These are phyloP conservation scores for Haplochromis vanheusdeni DNA, from an alignment of 2,113 vertebrate genomes.

Conservation along the genomic window DNA sequence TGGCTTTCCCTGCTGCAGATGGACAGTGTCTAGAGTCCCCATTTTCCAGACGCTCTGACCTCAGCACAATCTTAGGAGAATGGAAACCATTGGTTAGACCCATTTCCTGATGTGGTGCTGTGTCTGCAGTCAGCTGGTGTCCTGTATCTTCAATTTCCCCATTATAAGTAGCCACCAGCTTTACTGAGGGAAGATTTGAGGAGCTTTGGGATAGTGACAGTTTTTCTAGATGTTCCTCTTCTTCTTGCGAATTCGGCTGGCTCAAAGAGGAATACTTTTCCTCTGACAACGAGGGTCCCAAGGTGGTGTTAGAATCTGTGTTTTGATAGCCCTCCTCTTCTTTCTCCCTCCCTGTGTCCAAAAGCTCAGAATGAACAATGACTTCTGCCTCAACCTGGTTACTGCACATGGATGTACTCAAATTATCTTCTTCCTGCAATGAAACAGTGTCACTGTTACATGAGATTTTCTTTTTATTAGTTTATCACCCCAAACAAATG, in stretches of 20 bases:
- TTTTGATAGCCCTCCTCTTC: not conserved
- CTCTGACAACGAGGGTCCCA: conserved; percentile 45
- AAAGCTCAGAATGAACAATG: conserved; percentile 92
- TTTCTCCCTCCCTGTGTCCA: conserved; percentile 69
- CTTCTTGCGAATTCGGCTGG: not conserved
- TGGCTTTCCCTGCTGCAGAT: conserved; percentile 52
- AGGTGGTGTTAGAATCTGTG: conserved; percentile 4
- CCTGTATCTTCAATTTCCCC: conserved; percentile 24
- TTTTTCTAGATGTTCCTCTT: conserved; percentile 15
- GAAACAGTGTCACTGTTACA: not conserved
- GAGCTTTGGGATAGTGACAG: conserved; percentile 11
- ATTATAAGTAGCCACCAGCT: conserved; percentile 48
- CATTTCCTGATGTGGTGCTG: conserved; percentile 3
- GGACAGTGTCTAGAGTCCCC: conserved; percentile 63
- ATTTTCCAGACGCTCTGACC: conserved; percentile 57
- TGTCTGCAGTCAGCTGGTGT: not conserved
- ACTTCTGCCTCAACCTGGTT: conserved; percentile 92
- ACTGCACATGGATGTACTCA: conserved; percentile 61
- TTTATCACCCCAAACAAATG: not conserved
- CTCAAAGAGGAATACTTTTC: conserved; percentile 26
- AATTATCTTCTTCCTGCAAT: conserved; percentile 64
- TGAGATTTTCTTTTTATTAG: not conserved
- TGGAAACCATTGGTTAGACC: conserved; percentile 81
- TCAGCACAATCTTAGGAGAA: conserved; percentile 47
- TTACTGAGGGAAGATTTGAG: conserved; percentile 18